Evolutionary conservation across 2,888 invertebrate species (phyloP).

Genomic region (Hypomecis punctinalis): DNA sequence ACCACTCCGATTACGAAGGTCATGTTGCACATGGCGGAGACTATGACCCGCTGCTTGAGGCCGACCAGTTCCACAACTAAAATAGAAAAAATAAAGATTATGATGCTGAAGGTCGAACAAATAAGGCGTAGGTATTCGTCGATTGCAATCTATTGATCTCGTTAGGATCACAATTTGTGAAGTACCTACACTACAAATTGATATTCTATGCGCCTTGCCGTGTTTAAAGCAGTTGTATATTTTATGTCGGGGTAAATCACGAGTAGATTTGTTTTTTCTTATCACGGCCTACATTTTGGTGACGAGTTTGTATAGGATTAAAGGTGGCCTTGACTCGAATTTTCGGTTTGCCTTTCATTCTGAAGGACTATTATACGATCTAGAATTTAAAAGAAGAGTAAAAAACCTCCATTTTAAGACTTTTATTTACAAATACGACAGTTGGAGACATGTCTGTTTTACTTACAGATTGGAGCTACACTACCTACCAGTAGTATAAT

Average conservation of each 20-base stretch:
- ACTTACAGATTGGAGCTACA: too few relatives aligned
- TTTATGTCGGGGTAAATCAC: constrained; percentile 1
- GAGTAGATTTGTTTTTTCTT: constrained; percentile 7
- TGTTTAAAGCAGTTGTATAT: background rate
- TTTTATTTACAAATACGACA: too few relatives aligned
- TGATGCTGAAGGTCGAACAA: constrained; percentile 22
- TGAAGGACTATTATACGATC: background rate
- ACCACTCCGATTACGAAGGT: constrained; percentile 92
- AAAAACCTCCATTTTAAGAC: too few relatives aligned
- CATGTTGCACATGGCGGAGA: constrained; percentile 89
- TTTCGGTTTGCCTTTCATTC: constrained; percentile 3
- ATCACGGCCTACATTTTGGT: constrained; percentile 16
- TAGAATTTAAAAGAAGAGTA: too few relatives aligned
- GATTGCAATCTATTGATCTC: constrained; percentile 12
- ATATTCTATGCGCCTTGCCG: background rate
- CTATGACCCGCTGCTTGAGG: constrained; percentile 89
- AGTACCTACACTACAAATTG: background rate
- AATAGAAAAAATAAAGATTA: constrained; percentile 49
- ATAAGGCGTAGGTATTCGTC: constrained; percentile 5
- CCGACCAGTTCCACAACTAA: constrained; percentile 92
- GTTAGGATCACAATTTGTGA: background rate
- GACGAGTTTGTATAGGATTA: constrained; percentile 24
- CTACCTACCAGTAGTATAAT: too few relatives aligned
- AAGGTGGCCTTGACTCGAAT: constrained; percentile 15
- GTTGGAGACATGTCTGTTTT: too few relatives aligned